Conservation (phyloP, 2,797 vertebrate species). For the Sebastes itinus region DNA sequence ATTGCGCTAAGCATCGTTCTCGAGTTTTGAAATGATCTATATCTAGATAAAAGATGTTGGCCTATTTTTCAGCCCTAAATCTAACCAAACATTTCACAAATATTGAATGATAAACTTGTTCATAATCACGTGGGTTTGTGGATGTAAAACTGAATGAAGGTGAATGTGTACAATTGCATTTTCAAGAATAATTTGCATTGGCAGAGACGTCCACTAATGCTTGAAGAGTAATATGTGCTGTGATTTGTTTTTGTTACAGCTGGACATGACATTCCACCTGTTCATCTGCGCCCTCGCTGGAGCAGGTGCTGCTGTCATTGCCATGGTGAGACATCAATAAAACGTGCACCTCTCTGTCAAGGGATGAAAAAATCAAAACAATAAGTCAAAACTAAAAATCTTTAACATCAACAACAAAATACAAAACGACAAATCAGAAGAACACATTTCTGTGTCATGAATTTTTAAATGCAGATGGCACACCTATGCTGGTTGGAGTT, state of each 20-base stretch:
- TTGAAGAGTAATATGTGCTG: background rate
- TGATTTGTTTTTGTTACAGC: slow-evolving; percentile 75
- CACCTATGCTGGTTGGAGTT: background rate
- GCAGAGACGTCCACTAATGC: background rate
- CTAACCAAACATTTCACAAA: background rate
- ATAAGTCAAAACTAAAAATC: background rate
- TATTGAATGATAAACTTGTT: background rate
- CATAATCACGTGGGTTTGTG: background rate
- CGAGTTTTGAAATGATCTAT: no score
- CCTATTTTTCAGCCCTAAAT: background rate
- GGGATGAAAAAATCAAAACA: background rate
- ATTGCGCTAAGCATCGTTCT: fast-evolving
- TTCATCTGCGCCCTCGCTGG: slow-evolving; percentile 97
- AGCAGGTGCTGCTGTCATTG: slow-evolving; percentile 96
- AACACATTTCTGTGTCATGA: background rate
- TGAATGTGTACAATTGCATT: background rate
- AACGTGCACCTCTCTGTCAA: background rate
- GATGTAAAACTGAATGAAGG: background rate
- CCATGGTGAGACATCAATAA: slow-evolving; percentile 88
- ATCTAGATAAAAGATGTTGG: fast-evolving
- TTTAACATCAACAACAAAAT: background rate
- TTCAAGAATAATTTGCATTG: background rate
- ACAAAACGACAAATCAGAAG: background rate
- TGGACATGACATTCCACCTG: slow-evolving; percentile 99
- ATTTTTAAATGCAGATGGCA: background rate